Conservation (phyloP, 2,888 invertebrate genomes). For the Anodontia alba region DNA sequence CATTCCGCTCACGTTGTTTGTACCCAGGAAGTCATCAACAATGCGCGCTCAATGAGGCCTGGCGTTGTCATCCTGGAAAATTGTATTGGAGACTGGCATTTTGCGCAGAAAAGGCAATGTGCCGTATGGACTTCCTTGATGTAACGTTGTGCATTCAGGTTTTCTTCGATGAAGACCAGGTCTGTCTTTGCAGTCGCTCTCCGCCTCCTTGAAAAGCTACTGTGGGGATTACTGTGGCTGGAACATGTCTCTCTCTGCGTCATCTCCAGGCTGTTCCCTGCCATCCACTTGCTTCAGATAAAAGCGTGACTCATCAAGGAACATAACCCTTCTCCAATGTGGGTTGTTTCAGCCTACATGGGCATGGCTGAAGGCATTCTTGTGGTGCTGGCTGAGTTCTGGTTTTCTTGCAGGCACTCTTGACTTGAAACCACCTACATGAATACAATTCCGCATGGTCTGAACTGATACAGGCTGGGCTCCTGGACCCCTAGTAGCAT, state of each 20-base stretch:
- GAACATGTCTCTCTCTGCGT: no score
- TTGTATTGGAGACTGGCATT: not conserved
- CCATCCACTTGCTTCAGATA: not conserved
- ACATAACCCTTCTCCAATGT: conserved; percentile 14
- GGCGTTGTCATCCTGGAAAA: no score
- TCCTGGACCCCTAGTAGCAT: not conserved
- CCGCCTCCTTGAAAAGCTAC: no score
- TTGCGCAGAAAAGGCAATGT: not conserved
- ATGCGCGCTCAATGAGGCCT: no score
- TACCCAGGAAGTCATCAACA: no score
- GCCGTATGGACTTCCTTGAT: not conserved
- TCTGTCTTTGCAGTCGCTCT: not conserved
- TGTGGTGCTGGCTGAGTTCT: not conserved
- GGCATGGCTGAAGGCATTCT: not conserved
- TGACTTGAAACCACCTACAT: no score
- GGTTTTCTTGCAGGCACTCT: no score
- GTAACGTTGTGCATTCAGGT: not conserved
- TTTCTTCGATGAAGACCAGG: not conserved
- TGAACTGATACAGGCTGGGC: not conserved
- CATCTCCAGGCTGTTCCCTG: not conserved
- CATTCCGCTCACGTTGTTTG: no score
- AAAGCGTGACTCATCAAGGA: conserved; percentile 14
- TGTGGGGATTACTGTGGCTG: no score
- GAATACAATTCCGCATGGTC: no score
- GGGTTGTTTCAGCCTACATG: no score